Base-by-base conservation (phyloP, 2,888 invertebrate species). In the Parochlus steinenii region DNA sequence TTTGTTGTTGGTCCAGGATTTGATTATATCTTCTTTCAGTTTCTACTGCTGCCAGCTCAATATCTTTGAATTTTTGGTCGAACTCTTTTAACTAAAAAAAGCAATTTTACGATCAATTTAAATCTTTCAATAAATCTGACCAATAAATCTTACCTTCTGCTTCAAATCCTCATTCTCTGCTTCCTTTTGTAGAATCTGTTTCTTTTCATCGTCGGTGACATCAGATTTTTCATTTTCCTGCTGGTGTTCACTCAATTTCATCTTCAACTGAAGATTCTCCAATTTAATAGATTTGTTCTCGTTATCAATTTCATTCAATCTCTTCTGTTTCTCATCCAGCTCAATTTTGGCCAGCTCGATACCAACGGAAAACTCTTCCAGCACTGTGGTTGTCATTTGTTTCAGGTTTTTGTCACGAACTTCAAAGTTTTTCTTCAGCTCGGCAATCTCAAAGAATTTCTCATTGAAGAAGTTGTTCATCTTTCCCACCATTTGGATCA, bases 391-490 rank as follows among this genome's bases (percentile, higher is more conserved):
- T 43, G 57, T 58, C 58, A 59, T 56, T 32, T 59, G 58, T 35
- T 52, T 53, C 49, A 59, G 54, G 39, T 59, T 58, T 3, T 50
- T 45, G 33, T 59, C 59, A 14, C 59, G 54, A 6, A 51, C 46
- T 33, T 59, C 59, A 40, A 58, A 58, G 43, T 56, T 59, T 40
- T 47, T 49, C 39, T 53, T 53, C 20, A 59, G 47, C 25, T 59
- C 59, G 40, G 50, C 47, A 46, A 57, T 46, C 38, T 55, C 53
- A 16, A 54, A 48, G 43, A 59, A 58, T 44, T 54, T 56, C 46
- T 54, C 54, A 51, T 59, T 58, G 50, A 59, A 59, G 45, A 56
- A 52, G 50, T 54, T 54, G 43, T 56, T 56, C 52, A 59, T 57
- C 48, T 59, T 55, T 49, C 55, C 55, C 46, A 59, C 56, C 48